Conservation (phyloP, 2,113 vertebrate genomes). For the Oplegnathus fasciatus region DNA sequence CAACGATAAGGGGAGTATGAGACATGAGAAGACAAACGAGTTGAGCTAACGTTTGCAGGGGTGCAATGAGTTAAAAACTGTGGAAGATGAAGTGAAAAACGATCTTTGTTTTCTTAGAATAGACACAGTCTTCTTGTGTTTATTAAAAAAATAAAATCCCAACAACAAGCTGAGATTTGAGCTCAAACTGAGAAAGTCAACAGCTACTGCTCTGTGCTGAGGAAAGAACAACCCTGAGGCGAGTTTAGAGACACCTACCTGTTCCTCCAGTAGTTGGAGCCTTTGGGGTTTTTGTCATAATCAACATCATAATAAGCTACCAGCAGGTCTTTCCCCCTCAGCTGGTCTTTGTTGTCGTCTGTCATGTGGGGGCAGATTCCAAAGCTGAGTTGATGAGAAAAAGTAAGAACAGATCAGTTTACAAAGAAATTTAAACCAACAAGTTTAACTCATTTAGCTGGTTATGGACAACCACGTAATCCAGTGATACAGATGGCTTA, state of each 20-base stretch:
- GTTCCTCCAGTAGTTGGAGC: slow-evolving; percentile 99
- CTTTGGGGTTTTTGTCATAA: slow-evolving; percentile 96
- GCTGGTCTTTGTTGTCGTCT: slow-evolving; percentile 96
- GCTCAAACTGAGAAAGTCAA: neutral
- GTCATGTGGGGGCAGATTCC: slow-evolving; percentile 98
- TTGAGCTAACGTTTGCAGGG: neutral
- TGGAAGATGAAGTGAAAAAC: neutral
- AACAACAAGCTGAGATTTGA: neutral
- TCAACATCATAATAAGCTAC: slow-evolving; percentile 97
- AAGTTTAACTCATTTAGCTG: neutral
- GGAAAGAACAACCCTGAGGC: neutral
- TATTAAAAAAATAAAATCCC: too few species aligned
- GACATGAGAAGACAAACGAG: neutral
- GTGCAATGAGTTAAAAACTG: neutral
- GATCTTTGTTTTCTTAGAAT: neutral
- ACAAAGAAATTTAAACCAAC: neutral
- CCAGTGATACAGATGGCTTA: neutral
- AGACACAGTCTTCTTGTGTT: too few species aligned
- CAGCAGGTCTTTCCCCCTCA: slow-evolving; percentile 93
- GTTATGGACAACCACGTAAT: too few species aligned
- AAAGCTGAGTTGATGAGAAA: slow-evolving; percentile 83
- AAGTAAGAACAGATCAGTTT: neutral
- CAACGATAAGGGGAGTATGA: too few species aligned
- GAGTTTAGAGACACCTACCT: slow-evolving; percentile 81
- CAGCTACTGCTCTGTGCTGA: neutral